Base-by-base conservation (phyloP, 2,888 invertebrate species). In the Branchellion lobata region DNA sequence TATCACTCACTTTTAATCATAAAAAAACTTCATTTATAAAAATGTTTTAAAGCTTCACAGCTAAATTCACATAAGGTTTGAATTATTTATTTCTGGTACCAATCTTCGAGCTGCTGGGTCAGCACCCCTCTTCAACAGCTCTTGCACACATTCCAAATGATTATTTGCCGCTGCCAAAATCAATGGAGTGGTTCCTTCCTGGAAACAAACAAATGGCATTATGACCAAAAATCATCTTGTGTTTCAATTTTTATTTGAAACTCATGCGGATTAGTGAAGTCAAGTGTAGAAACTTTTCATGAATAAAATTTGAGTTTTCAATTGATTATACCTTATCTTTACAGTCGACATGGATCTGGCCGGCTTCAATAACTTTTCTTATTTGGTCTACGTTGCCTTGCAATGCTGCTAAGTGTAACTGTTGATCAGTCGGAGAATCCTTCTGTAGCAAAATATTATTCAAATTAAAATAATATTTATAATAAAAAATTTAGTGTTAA, bases 111-210 rank as follows among this genome's bases (percentile, higher is more conserved):
- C 92, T 84, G 92, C 92, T 0, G 95, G 92, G 89, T 96, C 94
- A 0, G 95, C 95, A 76, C 95, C 96, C 89, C 96, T 94, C 82
- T 93, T 92, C 83, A 96, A 89, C 81, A 96, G 89, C 87, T 95
- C 94, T 79, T 91, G 89, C 36, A 95, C 94, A 88, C 95, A 95
- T 75, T 93, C 92, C 83, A 92, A 90, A 88, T 95, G 94, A 0
- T 95, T 95, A 88, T 94, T 94, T 78, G 95, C 95, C 1, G 95
- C 92, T 0, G 96, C 93, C 85, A 96, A 90, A 86, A 96, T 95
- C 83, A 96, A 90, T 2, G 96, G 95, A 3, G 96, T 95, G 40
- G 96, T 96, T 69, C 94, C 95, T 87, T 96, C 95, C 96, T 96
- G 5, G 89, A n/a, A 82, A n/a, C 33, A n/a, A n/a, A n/a, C n/a